These are phyloP conservation scores for Ochropleura leucogaster DNA, from an alignment of 2,888 invertebrate species.

Conservation along the genomic window DNA sequence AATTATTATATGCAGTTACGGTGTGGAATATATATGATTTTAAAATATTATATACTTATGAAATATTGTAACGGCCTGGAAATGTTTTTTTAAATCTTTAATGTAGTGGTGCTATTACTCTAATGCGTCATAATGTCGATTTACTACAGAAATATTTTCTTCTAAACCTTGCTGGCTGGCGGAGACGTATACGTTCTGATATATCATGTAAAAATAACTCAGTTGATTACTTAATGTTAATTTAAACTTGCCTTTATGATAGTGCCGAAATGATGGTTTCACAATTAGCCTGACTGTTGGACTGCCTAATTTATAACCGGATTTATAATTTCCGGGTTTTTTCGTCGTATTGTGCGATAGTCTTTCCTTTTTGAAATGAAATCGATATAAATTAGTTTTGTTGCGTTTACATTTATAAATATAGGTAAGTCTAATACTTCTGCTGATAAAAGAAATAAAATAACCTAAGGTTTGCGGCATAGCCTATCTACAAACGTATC, in stretches of 20 bases:
- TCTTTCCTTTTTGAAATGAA: not conserved
- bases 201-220: no score
- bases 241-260: not conserved
- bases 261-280: not conserved
- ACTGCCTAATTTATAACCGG: not conserved
- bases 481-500: not conserved
- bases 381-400: not conserved
- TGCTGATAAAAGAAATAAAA: not conserved
- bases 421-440: not conserved
- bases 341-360: not conserved
- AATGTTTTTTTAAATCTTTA: no score
- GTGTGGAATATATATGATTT: no score
- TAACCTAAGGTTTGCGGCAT: not conserved
- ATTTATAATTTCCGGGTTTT: not conserved
- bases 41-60: no score
- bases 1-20: no score
- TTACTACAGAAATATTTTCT: no score
- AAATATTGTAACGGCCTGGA: no score
- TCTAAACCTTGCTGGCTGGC: no score
- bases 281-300: not conserved
- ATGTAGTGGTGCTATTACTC: no score
- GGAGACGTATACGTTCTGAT: no score
- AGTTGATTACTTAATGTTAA: no score
- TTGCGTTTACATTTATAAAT: not conserved
- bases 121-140: no score